These are phyloP conservation scores for Phenganax stokvisi DNA, from an alignment of 92 coral and sea anemone genomes.

Conservation along the genomic window DNA sequence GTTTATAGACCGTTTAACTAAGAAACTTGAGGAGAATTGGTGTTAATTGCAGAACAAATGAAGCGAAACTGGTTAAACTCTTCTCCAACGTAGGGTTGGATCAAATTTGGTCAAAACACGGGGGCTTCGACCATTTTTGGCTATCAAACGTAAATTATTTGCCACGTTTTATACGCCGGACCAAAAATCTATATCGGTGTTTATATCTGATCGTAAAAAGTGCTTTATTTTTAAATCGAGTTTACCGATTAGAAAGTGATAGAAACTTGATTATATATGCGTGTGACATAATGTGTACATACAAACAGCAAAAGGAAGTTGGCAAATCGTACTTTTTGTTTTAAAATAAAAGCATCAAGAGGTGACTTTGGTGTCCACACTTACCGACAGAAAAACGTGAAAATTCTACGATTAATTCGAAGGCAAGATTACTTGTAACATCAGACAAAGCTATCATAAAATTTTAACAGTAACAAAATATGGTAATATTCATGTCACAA, in stretches of 20 bases:
- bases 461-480: conserved; percentile 11
- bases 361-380: neutral
- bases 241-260: neutral
- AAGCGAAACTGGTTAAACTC: neutral
- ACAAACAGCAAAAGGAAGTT: neutral
- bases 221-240: neutral
- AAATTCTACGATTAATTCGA: neutral
- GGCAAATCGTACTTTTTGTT: neutral
- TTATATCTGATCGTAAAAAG: neutral
- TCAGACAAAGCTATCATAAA: neutral
- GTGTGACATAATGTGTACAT: neutral
- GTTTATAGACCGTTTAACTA: too few species aligned
- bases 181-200: neutral
- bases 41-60: conserved; percentile 16
- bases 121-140: conserved; percentile 8
- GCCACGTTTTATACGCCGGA: neutral
- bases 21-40: neutral
- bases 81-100: neutral
- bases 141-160: neutral
- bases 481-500: neutral
- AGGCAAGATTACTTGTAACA: neutral
- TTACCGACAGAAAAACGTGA: neutral
- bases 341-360: neutral
- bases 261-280: neutral
- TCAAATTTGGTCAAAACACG: neutral